Conservation (phyloP, 2,113 vertebrate species). For the Excalfactoria chinensis region DNA sequence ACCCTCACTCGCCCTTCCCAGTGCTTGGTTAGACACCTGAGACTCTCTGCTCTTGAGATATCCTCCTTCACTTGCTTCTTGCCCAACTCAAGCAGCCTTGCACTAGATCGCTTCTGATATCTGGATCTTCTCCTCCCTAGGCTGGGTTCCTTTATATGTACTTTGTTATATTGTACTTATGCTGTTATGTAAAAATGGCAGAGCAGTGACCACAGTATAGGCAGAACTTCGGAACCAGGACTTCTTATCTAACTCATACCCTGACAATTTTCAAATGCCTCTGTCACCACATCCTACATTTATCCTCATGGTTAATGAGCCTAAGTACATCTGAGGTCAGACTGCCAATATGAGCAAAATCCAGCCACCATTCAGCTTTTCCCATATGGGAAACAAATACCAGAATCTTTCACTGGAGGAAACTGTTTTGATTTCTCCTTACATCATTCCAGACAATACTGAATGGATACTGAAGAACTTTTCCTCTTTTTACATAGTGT, state of each 20-base stretch:
- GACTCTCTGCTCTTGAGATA: background rate
- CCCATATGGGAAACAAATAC: background rate
- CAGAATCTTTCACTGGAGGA: background rate
- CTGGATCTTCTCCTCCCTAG: background rate
- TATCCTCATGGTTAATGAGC: background rate
- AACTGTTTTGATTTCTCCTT: background rate
- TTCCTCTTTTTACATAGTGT: slow-evolving; percentile 28
- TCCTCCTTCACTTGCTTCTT: background rate
- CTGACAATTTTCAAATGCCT: background rate
- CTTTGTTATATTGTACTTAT: too few species aligned
- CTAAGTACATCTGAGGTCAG: background rate
- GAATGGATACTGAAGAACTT: background rate
- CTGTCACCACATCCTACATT: background rate
- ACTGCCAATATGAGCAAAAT: background rate
- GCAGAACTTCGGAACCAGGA: background rate
- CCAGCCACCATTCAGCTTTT: background rate
- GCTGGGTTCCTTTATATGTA: background rate
- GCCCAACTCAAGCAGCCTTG: background rate
- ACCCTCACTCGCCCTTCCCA: background rate
- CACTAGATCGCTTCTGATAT: background rate
- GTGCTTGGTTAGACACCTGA: background rate
- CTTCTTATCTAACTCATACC: background rate
- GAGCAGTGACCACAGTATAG: background rate
- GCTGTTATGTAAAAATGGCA: background rate
- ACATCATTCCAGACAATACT: background rate